A percentile compares a stretch with the other conserved stretches of the same genome.
phyloP scores from a whole-genome alignment of 2,797 vertebrate genomes.

The Balearica regulorum region DNA sequence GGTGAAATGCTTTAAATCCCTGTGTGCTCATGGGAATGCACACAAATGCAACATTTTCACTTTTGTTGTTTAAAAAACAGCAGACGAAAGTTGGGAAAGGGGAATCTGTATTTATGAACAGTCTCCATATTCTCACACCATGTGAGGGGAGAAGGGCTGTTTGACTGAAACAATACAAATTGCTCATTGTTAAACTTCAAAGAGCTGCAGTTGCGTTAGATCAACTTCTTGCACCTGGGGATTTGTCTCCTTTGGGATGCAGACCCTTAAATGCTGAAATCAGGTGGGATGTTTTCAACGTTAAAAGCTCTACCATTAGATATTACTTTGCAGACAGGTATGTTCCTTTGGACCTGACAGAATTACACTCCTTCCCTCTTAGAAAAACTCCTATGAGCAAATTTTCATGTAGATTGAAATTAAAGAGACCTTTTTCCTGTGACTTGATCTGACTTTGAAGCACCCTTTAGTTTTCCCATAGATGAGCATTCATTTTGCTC shows the following conservation, averaged over 20 bases:
- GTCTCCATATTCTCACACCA: neutral
- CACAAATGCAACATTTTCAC: constrained; percentile 15
- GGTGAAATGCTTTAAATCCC: constrained; percentile 25
- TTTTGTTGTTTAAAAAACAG: constrained; percentile 39
- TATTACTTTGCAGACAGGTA: neutral
- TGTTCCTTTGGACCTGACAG: neutral
- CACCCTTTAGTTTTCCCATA: neutral
- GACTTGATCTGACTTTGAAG: neutral
- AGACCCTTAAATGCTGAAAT: neutral
- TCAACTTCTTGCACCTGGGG: neutral
- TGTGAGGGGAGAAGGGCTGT: neutral
- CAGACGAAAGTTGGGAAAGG: constrained; percentile 15
- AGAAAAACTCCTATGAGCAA: neutral
- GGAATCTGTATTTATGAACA: neutral
- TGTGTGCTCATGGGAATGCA: neutral
- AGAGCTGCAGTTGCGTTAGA: constrained; percentile 12
- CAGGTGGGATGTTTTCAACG: neutral
- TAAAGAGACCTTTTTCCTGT: neutral
- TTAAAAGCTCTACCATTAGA: neutral
- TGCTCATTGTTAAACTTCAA: constrained; percentile 18
- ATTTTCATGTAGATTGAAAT: neutral
- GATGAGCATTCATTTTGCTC: neutral
- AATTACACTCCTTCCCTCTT: neutral
- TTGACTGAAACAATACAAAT: constrained; percentile 26
- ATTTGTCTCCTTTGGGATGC: neutral